These are phyloP conservation scores for Gymnothorax reevesii DNA, from an alignment of 2,797 vertebrate species.

Conservation along the genomic window DNA sequence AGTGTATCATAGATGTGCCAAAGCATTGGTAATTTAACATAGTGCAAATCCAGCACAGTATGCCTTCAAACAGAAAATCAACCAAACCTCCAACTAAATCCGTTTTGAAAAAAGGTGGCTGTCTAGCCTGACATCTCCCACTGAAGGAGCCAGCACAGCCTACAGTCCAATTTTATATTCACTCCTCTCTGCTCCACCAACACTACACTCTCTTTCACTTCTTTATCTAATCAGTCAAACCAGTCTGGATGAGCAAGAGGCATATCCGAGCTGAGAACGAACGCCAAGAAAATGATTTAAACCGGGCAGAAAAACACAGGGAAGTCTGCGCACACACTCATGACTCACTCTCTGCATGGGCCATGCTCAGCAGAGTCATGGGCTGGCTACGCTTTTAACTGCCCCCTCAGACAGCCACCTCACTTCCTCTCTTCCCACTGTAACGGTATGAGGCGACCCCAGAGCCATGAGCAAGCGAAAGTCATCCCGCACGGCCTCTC, in stretches of 20 bases:
- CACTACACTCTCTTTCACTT: not conserved
- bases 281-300: not conserved
- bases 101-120: not conserved
- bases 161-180: not conserved
- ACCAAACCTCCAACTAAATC: not conserved
- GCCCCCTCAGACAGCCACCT: conserved; percentile 29
- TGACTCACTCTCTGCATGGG: conserved; percentile 30
- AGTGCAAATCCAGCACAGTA: no score
- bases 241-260: not conserved
- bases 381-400: conserved; percentile 24
- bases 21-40: no score
- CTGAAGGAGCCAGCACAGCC: not conserved
- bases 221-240: not conserved
- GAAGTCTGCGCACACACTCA: conserved; percentile 12
- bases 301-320: not conserved
- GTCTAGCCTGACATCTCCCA: not conserved
- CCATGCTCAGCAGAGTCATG: conserved; percentile 21
- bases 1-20: no score
- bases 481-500: conserved; percentile 25
- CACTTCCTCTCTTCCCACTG: conserved; percentile 32
- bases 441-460: conserved; percentile 25
- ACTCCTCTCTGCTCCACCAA: not conserved
- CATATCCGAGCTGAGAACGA: not conserved
- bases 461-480: conserved; percentile 39
- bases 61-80: not conserved